Base-by-base conservation (phyloP, 1,140 invertebrate genomes). In the Glossosoma conforme region DNA sequence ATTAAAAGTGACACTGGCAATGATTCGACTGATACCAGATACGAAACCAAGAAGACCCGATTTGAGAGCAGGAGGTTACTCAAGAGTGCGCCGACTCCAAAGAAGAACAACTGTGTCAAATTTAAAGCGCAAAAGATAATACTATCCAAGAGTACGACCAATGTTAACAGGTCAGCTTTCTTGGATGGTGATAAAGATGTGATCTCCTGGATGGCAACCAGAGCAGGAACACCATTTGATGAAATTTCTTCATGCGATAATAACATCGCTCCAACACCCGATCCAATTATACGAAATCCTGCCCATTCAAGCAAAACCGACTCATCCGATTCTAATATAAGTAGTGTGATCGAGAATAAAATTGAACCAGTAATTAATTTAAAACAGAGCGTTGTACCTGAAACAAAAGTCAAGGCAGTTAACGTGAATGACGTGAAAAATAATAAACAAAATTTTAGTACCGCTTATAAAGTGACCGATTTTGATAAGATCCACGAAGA, bases 131-230 rank as follows among this genome's bases (percentile, higher is more conserved):
- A 59, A 36, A 59, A 59, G 43, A 59, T 59, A 9, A 56, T 42
- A 10, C 32, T 56, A 14, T 48, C 53, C 2, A 52, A 50, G 40
- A 56, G 57, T 37, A 56, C 44, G 33, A 52, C 53, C 18, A 55
- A 55, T 45, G 46, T 52, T 10, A 59, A 59, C 46, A 45, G 45
- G 13, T 53, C 57, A n/a, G 36, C 43, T 10, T 56, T 52, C 33
- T 65, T 74, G 20, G 65, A 73, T 49, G 68, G 66, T 33, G 71
- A 75, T 40, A 73, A 67, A 65, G 72, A 74, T 51, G 60, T 75
- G 11, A 68, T 71, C 56, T 75, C 72, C 19, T 75, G 72, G 72
- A 74, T 75, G 67, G 73, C 69, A 2, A 55, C 73, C 15, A 64
- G 68, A 13, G 64, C 61, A 11, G 61, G 67, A 33, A 68, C 67